phyloP scores from a whole-genome alignment of 35 echinoderm and acorn worm genomes.

The Apostichopus californicus region DNA sequence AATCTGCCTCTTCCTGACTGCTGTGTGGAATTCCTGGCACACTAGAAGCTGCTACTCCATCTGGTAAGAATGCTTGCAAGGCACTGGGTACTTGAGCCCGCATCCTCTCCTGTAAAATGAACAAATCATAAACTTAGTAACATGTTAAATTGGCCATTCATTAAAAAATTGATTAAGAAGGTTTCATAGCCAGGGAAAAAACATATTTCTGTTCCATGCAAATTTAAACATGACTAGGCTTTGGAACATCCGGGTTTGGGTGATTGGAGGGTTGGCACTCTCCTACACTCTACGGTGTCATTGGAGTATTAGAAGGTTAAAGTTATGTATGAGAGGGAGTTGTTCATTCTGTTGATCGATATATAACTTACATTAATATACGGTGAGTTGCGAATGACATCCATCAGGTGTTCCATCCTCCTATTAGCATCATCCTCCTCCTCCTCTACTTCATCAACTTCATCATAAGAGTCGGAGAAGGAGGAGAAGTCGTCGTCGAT shows the following conservation, averaged over 20 bases:
- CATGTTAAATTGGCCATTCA: too few relatives aligned
- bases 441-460: conserved; percentile 9
- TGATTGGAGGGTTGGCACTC: too few relatives aligned
- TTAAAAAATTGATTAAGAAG: too few relatives aligned
- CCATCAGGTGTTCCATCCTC: conserved; percentile 42
- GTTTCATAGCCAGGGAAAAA: too few relatives aligned
- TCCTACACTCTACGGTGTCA: too few relatives aligned
- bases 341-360: too few relatives aligned
- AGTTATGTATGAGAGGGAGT: too few relatives aligned
- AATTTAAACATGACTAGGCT: too few relatives aligned
- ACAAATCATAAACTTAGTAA: too few relatives aligned
- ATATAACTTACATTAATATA: conserved; percentile 14
- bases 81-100: conserved; percentile 24
- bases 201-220: too few relatives aligned
- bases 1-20: background rate
- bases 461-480: background rate
- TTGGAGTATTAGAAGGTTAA: too few relatives aligned
- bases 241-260: too few relatives aligned
- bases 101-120: conserved; percentile 33
- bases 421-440: background rate
- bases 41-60: background rate
- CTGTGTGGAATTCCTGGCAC: background rate
- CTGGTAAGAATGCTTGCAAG: conserved; percentile 14
- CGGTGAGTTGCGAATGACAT: conserved; percentile 43
- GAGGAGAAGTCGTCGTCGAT: conserved; percentile 26